Percentiles rank a stretch among this genome's conserved stretches.
Conservation (phyloP, 1,140 invertebrate species). For the Drosophila asahinai region DNA sequence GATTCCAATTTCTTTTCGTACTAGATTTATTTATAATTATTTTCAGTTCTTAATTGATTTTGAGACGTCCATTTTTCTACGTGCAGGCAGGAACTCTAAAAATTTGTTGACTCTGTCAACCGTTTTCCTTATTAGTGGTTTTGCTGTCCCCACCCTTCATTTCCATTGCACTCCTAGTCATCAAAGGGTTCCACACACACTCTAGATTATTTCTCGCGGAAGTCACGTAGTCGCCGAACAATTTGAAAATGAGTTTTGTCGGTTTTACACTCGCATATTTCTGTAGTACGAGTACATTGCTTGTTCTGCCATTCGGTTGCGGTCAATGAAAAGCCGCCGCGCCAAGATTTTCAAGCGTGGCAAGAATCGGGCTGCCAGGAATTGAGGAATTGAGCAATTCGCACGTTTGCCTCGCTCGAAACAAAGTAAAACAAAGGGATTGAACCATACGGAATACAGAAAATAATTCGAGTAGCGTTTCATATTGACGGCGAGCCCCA, state of each 20-base stretch:
- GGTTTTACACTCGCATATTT: slow-evolving; percentile 70
- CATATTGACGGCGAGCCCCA: slow-evolving; percentile 40
- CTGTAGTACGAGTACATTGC: slow-evolving; percentile 37
- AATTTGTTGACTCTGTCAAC: slow-evolving; percentile 24
- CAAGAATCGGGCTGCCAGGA: slow-evolving; percentile 43
- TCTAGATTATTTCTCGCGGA: slow-evolving; percentile 75
- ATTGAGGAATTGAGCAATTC: slow-evolving; percentile 78
- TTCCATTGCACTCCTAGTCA: slow-evolving; percentile 36
- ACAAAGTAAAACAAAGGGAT: slow-evolving; percentile 76
- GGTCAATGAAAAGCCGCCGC: slow-evolving; percentile 76
- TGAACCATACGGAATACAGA: slow-evolving; percentile 55
- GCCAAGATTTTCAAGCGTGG: slow-evolving; percentile 47
- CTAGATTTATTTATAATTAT: too few relatives aligned
- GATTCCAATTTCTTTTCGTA: too few relatives aligned
- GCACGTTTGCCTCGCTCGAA: slow-evolving; percentile 73
- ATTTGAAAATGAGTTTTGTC: slow-evolving; percentile 84
- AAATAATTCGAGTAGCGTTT: slow-evolving; percentile 58
- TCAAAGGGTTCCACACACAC: slow-evolving; percentile 43
- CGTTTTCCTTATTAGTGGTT: slow-evolving; percentile 46
- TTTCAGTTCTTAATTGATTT: not conserved
- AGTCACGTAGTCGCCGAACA: slow-evolving; percentile 76
- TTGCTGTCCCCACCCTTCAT: slow-evolving; percentile 4
- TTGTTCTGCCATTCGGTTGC: slow-evolving; percentile 65
- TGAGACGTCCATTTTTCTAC: not conserved
- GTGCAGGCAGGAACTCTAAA: slow-evolving; percentile 5